Base-by-base conservation (phyloP, 2,797 vertebrate genomes). In the Chaetodon trifasciatus region DNA sequence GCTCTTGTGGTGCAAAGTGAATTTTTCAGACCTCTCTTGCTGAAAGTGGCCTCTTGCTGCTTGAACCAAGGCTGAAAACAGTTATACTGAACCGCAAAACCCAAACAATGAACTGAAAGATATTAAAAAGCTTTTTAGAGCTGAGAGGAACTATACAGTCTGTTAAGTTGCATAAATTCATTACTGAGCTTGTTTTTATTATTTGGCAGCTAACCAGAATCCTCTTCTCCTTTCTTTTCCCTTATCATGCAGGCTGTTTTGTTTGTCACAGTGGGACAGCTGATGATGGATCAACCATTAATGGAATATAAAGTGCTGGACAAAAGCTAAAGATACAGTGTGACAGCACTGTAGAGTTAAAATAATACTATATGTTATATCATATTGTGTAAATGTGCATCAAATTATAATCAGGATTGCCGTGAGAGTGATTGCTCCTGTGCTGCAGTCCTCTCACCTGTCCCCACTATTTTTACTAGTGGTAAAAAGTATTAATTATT, bases 241-340 rank as follows among this genome's bases (percentile, higher is more conserved):
- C 5, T 81, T 76, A 6, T 75, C 50, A 56, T 66, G 23, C 78
- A 95, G 94, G 24, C 92, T 46, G 21, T 88, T 53, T 79, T 89
- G 56, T 63, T 92, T 63, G 17, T 88, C 58, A 83, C 8, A 4
- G 61, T 86, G 68, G 79, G 47, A 62, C 88, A 87, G 74, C 86
- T 95, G 82, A 94, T 93, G 94, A 89, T 0, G 47, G 21, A 79
- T 17, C 77, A 40, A 23, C 42, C 65, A 24, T 62, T 55, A 3
- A 47, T 6, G 10, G 70, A 77, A 16, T 93, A 94, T 88, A 76
- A 46, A 52, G n/a, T 78, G 35, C 46, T 94, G 76, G 72, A 69
- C 39, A 70, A 77, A 77, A 68, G 78, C 8, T 83, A 56, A 79
- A 81, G 61, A 37, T 49, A 17, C 28, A 23, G 69, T 46, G 37